A percentile compares a stretch with the other conserved stretches of the same genome.
These are phyloP conservation scores for Merops nubicus DNA, from an alignment of 2,113 vertebrate genomes.

Conservation along the genomic window DNA sequence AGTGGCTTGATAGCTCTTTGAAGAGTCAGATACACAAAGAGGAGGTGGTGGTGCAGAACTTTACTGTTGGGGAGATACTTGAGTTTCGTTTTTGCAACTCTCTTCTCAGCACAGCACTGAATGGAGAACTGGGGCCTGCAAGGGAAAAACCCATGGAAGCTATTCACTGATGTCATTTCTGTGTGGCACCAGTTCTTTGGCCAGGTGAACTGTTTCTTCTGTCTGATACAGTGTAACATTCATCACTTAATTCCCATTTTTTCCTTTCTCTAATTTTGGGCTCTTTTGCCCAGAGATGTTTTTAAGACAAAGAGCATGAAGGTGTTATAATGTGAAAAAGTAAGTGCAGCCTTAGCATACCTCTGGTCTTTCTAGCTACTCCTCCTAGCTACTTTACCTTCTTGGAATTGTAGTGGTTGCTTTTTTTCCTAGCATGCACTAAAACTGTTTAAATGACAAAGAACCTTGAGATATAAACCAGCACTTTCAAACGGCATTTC, in stretches of 20 bases:
- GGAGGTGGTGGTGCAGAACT: not conserved
- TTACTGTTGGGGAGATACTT: not conserved
- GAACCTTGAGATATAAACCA: not conserved
- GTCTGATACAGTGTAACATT: not conserved
- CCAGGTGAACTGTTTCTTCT: not conserved
- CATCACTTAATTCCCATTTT: not conserved
- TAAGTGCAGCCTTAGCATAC: not conserved
- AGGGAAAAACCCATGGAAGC: not conserved
- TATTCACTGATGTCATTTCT: not conserved
- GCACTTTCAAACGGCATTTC: not conserved
- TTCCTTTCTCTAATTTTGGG: not conserved
- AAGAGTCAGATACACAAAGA: not conserved
- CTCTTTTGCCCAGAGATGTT: not conserved
- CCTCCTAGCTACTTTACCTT: not conserved
- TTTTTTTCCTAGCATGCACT: not conserved
- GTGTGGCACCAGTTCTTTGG: not conserved
- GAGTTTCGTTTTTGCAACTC: not conserved
- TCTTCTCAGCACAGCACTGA: not conserved
- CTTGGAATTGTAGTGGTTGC: not conserved
- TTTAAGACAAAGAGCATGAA: not conserved
- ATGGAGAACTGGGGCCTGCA: not conserved
- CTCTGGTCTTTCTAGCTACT: not conserved
- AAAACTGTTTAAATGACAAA: not conserved
- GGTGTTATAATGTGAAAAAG: not conserved
- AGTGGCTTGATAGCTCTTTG: not conserved